Evolutionary conservation across 2,113 vertebrate genomes (phyloP), one percentile per base, ranked within the genome.

Genomic region (Cyprinodon brontotheroides): DNA sequence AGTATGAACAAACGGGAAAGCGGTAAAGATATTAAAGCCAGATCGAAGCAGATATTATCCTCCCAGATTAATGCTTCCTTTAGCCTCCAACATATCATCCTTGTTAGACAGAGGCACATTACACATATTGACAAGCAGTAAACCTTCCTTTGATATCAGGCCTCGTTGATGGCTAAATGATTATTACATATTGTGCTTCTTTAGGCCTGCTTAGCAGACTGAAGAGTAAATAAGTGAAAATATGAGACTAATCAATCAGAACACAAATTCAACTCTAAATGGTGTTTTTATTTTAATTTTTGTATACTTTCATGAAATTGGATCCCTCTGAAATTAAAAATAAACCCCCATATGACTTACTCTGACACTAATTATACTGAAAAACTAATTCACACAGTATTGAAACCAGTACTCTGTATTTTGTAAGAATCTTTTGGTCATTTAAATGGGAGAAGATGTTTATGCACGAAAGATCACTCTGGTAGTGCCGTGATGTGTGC

Each of bases 51-150:
- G 77, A 84, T 79, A 86, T 72, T 70, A 83, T 37, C 65, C 81
- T 39, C 4, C 47, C 68, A 87, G 70, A 85, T 91, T 82, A 86
- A 82, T 83, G 73, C 70, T 69, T 14, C 76, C 29, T 77, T 85
- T 81, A 82, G 75, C 61, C 68, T 79, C 57, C 70, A 71, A 50
- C 68, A 80, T 80, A 78, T 77, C 77, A 62, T 72, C 57, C 65
- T 75, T 80, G 76, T 85, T 83, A 72, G 82, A 63, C 76, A 14
- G 50, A 72, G 65, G 68, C 75, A 79, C 75, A 78, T 73, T 66
- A 78, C 71, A 80, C 61, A 53, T 86, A 88, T 89, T 77, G 85
- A 89, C 45, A 60, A 71, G 64, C 69, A 63, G 60, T 53, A 39
- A n/a, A 40, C 60, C 64, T 83, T 38, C 50, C 71, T 80, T 88